phyloP scores from a whole-genome alignment of 92 coral and sea anemone genomes.

The Phymanthus crucifer region DNA sequence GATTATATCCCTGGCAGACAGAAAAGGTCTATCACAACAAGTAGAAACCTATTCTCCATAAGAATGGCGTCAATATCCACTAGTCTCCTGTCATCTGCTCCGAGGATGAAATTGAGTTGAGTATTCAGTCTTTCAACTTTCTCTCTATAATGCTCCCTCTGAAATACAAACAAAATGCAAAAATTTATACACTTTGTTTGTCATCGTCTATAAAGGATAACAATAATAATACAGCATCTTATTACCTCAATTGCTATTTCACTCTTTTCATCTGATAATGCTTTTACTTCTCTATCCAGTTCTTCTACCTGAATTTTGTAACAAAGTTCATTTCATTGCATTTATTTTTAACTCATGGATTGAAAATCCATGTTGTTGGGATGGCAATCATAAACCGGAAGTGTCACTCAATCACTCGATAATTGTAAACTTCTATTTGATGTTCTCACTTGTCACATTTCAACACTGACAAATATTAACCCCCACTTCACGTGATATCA shows the following conservation, averaged over 20 bases:
- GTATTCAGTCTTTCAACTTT: slow-evolving; percentile 89
- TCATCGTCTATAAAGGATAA: not conserved
- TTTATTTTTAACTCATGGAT: not conserved
- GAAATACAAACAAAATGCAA: not conserved
- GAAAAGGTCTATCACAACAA: not conserved
- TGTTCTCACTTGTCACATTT: too few relatives aligned
- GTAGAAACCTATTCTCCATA: slow-evolving; percentile 80
- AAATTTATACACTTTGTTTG: not conserved
- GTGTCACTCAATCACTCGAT: too few relatives aligned
- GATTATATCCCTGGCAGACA: not conserved
- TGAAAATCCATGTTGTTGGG: not conserved
- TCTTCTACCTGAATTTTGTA: slow-evolving; percentile 56
- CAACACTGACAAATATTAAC: not conserved
- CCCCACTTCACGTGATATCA: too few relatives aligned
- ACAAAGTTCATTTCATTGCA: not conserved
- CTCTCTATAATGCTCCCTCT: slow-evolving; percentile 91
- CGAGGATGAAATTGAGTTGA: slow-evolving; percentile 91
- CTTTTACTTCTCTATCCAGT: slow-evolving; percentile 85
- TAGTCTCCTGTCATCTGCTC: slow-evolving; percentile 92
- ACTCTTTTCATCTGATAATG: slow-evolving; percentile 76
- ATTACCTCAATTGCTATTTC: slow-evolving; percentile 81
- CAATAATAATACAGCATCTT: not conserved
- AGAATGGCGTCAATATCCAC: slow-evolving; percentile 95
- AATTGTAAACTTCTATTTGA: too few relatives aligned
- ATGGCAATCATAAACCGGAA: too few relatives aligned